Base-by-base conservation (phyloP, 1,140 invertebrate species). In the Macrosteles quadrilineatus region DNA sequence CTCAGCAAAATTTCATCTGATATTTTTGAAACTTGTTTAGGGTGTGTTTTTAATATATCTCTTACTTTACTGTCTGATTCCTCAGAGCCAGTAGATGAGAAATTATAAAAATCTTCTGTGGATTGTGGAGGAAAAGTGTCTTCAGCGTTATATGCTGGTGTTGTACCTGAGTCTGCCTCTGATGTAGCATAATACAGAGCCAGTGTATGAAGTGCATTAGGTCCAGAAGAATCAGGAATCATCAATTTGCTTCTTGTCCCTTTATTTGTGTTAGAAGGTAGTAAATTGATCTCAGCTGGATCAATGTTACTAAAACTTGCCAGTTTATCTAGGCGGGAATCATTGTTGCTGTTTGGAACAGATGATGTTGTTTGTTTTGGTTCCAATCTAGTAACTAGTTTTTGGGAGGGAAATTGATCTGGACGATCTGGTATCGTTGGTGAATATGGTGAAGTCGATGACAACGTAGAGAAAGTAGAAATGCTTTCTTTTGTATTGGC, bases 131-230 rank as follows among this genome's bases (percentile, higher is more conserved):
- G 27, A 12, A 11, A 23, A 27, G 55, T 27, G 23, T 50, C 36
- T 31, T 30, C 25, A n/a, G 55, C 45, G 21, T 25, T 66, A 23
- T 63, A 62, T 4, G 29, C 30, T 23, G 30, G 57, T n/a, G 59
- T 65, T 30, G 43, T 63, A 62, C 55, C 66, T 40, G 50, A 36
- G 23, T 68, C 50, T 23, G 71, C 31, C 19, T 68, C 62, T 27
- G 86, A 87, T 17, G 87, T 87, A 4, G 90, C 90, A 77, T 92
- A 92, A 74, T 92, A 92, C 70, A 91, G 83, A 25, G 91, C 90
- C 43, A 93, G 76, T 1, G 90, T 90, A 75, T 92, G 90, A 1
- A 93, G 78, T 0, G 90, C 89, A 74, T 90, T 89, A 1, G 90
- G 88, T 0, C 89, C 88, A 0, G 89, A 86, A 1, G 90, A 90